These are phyloP conservation scores for Morpho achilles DNA, from an alignment of 2,888 invertebrate species.

Conservation along the genomic window DNA sequence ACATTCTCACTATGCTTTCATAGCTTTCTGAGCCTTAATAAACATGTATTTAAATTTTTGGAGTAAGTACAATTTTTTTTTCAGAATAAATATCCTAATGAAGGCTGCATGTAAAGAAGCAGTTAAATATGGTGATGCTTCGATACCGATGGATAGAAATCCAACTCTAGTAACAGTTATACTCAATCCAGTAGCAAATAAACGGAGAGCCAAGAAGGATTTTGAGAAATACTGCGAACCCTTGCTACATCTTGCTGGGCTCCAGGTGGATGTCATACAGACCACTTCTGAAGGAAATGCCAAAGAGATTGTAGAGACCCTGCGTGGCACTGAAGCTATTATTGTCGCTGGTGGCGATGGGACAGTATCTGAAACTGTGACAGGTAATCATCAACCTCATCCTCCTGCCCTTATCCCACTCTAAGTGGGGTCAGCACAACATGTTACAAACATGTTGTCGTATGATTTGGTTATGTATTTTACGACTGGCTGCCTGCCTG, in stretches of 20 bases:
- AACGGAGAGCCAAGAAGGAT: conserved; percentile 82
- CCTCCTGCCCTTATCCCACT: too few relatives aligned
- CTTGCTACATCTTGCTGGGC: conserved; percentile 92
- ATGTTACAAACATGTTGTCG: too few relatives aligned
- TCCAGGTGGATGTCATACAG: conserved; percentile 69
- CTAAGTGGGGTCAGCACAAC: too few relatives aligned
- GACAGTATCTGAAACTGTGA: conserved; percentile 92
- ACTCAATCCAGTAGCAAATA: conserved; percentile 93
- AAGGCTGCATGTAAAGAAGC: conserved; percentile 88
- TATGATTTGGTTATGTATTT: too few relatives aligned
- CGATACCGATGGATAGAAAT: conserved; percentile 77
- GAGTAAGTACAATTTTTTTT: background rate
- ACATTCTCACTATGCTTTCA: too few relatives aligned
- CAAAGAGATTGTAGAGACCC: conserved; percentile 86
- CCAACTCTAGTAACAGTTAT: conserved; percentile 91
- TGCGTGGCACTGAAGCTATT: conserved; percentile 90
- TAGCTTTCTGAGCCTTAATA: too few relatives aligned
- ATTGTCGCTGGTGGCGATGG: conserved; percentile 97
- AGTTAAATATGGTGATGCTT: conserved; percentile 82
- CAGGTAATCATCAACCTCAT: conserved; percentile 53
- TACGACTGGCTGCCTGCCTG: too few relatives aligned
- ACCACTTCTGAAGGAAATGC: conserved; percentile 95
- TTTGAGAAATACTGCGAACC: conserved; percentile 97
- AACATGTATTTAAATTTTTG: too few relatives aligned
- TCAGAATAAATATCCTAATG: conserved; percentile 88